Evolutionary conservation across 2,113 vertebrate genomes (phyloP).

Genomic region (Catagonus wagneri): DNA sequence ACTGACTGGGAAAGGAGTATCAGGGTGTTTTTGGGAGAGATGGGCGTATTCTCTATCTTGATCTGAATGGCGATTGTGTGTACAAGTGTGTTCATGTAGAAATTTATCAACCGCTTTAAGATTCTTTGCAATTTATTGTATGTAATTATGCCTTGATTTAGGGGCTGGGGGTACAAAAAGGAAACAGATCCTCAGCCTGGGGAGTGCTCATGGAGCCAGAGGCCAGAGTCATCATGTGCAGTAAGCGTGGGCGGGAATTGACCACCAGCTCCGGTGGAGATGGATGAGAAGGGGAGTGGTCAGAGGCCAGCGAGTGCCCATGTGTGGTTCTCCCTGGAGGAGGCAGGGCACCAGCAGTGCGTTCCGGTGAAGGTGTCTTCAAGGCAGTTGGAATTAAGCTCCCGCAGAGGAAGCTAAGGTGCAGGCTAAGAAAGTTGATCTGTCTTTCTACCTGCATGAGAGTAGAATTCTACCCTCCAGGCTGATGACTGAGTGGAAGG

Average conservation of each 20-base stretch:
- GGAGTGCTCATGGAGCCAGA: not conserved
- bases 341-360: fast-evolving
- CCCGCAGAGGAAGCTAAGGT: not conserved
- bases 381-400: not conserved
- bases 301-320: not conserved
- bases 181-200: not conserved
- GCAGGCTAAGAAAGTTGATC: not conserved
- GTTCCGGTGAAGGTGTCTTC: not conserved
- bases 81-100: not conserved
- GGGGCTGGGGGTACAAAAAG: too few species aligned
- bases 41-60: not conserved
- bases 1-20: not conserved
- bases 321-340: not conserved
- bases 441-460: not conserved
- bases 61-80: not conserved
- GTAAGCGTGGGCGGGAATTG: not conserved
- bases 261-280: not conserved
- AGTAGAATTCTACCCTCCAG: not conserved
- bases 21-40: not conserved
- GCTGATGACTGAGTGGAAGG: not conserved
- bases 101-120: not conserved
- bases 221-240: not conserved
- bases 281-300: not conserved
- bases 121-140: not conserved
- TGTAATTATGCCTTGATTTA: not conserved